phyloP scores from a whole-genome alignment of 2,888 invertebrate species.

The Spodoptera exigua region DNA sequence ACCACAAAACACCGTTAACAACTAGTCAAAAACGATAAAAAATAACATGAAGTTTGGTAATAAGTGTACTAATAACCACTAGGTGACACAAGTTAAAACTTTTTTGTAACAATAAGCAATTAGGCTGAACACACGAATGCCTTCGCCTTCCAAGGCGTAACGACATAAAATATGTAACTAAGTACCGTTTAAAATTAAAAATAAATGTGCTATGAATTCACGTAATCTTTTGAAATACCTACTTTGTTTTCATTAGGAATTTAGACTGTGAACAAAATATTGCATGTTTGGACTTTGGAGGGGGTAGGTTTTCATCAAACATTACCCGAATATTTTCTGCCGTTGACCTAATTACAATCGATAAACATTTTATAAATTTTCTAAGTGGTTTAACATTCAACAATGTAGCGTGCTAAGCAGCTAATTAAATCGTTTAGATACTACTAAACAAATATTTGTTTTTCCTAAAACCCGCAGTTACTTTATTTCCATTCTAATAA shows the following conservation, averaged over 20 bases:
- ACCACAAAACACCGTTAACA: constrained; percentile 13
- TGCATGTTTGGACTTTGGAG: constrained; percentile 1
- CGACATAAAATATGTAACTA: neutral
- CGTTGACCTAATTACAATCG: neutral
- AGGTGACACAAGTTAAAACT: constrained; percentile 7
- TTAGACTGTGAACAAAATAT: constrained; percentile 1
- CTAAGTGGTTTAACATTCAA: neutral
- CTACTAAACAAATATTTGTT: neutral
- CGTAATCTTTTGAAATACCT: no score
- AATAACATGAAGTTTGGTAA: constrained; percentile 9
- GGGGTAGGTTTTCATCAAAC: constrained; percentile 6
- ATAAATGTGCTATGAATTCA: no score
- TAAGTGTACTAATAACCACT: neutral
- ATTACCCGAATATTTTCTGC: neutral
- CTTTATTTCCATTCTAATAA: neutral
- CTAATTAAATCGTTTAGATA: constrained; percentile 11
- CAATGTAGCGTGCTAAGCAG: constrained; percentile 19
- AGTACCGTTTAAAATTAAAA: neutral
- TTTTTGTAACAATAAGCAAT: neutral
- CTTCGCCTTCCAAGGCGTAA: neutral
- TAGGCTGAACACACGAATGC: neutral
- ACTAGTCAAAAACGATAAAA: constrained; percentile 10
- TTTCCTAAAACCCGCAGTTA: neutral
- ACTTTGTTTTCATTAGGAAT: neutral
- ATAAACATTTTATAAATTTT: constrained; percentile 7